A percentile compares a stretch with the other conserved stretches of the same genome.
These are phyloP conservation scores for Hiodon alosoides DNA, from an alignment of 2,113 vertebrate species.

Conservation along the genomic window DNA sequence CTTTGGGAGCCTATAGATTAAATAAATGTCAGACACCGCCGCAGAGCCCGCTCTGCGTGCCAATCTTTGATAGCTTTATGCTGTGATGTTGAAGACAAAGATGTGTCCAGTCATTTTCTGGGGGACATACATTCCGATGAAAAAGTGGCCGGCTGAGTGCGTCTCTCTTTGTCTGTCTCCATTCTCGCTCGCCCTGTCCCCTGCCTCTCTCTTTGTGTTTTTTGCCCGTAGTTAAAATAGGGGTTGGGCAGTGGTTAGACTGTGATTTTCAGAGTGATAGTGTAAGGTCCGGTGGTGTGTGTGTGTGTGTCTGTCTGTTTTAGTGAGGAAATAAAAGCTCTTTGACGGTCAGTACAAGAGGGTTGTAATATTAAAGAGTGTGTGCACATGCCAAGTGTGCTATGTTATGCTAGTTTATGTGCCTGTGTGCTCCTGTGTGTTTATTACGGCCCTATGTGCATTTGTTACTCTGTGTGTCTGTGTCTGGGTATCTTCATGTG, in stretches of 20 bases:
- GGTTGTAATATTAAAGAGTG: too few species aligned
- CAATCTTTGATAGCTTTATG: constrained; percentile 41
- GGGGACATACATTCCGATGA: constrained; percentile 39
- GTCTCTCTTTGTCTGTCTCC: constrained; percentile 21
- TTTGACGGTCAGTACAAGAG: too few species aligned
- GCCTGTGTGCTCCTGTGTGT: too few species aligned
- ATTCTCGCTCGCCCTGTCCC: constrained; percentile 22
- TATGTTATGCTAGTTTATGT: too few species aligned
- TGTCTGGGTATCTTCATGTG: too few species aligned
- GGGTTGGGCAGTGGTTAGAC: too few species aligned
- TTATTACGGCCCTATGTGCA: too few species aligned
- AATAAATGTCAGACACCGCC: constrained; percentile 43
- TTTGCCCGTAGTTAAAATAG: too few species aligned
- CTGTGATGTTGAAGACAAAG: constrained; percentile 30
- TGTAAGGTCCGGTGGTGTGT: neutral
- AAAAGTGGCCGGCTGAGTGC: constrained; percentile 9
- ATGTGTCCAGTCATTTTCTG: constrained; percentile 42
- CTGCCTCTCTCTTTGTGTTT: constrained; percentile 34
- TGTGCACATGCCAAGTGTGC: too few species aligned
- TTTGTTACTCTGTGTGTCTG: too few species aligned
- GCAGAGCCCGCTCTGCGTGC: constrained; percentile 27
- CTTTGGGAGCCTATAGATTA: constrained; percentile 41
- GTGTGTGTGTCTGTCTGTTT: neutral
- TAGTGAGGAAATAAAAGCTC: too few species aligned
- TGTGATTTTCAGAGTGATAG: too few species aligned